phyloP scores from a whole-genome alignment of 1,140 invertebrate species.

The Eupristina koningsbergeri region DNA sequence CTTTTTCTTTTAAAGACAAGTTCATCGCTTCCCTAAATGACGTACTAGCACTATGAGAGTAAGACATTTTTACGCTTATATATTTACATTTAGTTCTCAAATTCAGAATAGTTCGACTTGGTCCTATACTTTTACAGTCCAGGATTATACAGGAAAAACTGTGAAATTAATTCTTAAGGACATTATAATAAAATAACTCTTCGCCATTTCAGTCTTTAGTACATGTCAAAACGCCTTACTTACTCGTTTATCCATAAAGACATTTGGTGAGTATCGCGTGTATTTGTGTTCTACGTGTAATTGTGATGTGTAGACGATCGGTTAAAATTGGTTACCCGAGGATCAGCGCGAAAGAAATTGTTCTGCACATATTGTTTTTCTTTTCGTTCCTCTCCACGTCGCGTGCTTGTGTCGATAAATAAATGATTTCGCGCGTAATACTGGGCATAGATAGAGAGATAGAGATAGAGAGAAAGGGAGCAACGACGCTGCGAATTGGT shows the following conservation, averaged over 20 bases:
- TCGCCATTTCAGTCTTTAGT: constrained; percentile 64
- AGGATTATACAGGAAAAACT: constrained; percentile 6
- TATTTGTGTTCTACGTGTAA: not conserved
- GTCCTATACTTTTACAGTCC: constrained; percentile 33
- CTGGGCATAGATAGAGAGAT: constrained; percentile 57
- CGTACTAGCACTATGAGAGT: constrained; percentile 15
- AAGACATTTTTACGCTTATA: constrained; percentile 23
- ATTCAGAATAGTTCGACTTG: constrained; percentile 35
- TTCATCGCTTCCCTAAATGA: not conserved
- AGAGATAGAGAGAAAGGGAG: not conserved
- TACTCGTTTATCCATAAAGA: not conserved
- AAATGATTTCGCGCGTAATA: constrained; percentile 64
- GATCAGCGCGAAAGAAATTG: not conserved
- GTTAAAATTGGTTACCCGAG: constrained; percentile 9
- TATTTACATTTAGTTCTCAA: constrained; percentile 45
- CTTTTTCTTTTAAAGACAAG: constrained; percentile 20
- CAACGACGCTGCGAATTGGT: too few relatives aligned
- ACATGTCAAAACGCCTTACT: constrained; percentile 52
- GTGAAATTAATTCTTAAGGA: constrained; percentile 42
- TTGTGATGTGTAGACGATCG: not conserved
- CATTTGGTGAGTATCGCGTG: not conserved
- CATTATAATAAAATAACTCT: constrained; percentile 49
- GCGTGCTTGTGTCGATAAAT: constrained; percentile 57
- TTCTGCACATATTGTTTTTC: not conserved
- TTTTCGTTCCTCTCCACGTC: constrained; percentile 27